phyloP scores from a whole-genome alignment of 2,113 vertebrate species.

The Gobius niger region DNA sequence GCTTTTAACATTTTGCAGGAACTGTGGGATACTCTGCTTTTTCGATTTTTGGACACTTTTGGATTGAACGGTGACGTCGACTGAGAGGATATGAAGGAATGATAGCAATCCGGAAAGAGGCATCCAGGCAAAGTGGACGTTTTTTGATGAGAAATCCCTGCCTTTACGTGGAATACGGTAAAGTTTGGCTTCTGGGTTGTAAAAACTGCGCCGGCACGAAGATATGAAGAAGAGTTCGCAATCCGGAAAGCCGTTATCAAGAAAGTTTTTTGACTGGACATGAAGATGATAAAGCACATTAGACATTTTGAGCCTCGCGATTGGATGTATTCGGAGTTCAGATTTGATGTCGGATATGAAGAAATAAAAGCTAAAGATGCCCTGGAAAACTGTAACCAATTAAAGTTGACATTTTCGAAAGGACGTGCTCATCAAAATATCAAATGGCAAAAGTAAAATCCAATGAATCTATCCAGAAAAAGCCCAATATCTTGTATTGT shows the following conservation, averaged over 20 bases:
- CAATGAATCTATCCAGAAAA: too few species aligned
- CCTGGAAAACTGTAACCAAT: background rate
- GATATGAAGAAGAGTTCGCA: slow-evolving; percentile 39
- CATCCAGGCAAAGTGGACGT: background rate
- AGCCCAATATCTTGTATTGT: background rate
- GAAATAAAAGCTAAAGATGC: background rate
- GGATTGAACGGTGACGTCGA: background rate
- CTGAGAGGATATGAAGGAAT: slow-evolving; percentile 34
- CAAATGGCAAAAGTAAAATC: too few species aligned
- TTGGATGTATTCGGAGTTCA: too few species aligned
- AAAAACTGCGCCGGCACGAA: background rate
- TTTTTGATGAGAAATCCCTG: background rate
- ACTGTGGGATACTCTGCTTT: slow-evolving; percentile 33
- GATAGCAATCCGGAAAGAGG: slow-evolving; percentile 3
- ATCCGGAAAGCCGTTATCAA: background rate
- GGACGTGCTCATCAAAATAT: too few species aligned
- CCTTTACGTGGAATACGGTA: background rate
- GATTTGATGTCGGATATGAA: too few species aligned
- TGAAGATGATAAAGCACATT: too few species aligned
- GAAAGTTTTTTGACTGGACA: background rate
- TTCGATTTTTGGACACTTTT: background rate
- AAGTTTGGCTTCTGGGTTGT: background rate
- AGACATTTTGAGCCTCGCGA: too few species aligned
- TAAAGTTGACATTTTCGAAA: background rate
- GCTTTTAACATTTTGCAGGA: slow-evolving; percentile 23